Evolutionary conservation across 2,113 vertebrate species (phyloP).

Genomic region (Lepus europaeus): DNA sequence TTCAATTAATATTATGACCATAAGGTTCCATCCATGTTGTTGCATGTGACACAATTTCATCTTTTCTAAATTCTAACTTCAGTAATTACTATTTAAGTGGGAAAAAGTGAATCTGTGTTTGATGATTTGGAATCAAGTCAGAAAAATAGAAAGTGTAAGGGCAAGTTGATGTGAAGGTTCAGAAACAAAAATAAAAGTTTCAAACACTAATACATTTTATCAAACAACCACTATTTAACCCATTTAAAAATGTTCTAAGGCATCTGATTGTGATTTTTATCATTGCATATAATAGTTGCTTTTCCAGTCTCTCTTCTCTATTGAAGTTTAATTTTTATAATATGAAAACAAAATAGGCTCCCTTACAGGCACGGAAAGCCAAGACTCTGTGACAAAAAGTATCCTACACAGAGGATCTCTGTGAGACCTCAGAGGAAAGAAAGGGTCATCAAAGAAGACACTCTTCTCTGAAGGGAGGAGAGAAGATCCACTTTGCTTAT

Average conservation of each 20-base stretch:
- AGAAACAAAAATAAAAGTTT: not conserved
- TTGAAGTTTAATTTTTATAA: not conserved
- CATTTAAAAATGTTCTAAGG: not conserved
- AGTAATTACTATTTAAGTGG: not conserved
- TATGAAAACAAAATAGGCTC: not conserved
- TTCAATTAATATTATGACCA: no score
- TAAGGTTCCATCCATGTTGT: no score
- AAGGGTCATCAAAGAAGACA: no score
- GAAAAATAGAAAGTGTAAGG: not conserved
- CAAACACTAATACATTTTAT: not conserved
- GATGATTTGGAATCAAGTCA: not conserved
- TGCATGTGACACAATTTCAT: no score
- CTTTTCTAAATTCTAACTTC: not conserved
- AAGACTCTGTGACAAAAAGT: no score
- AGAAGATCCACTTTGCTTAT: no score
- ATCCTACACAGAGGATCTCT: no score
- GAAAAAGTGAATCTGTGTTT: not conserved
- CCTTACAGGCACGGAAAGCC: no score
- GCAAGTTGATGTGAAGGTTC: not conserved
- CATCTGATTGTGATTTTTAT: no score
- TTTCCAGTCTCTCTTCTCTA: not conserved
- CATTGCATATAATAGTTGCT: not conserved
- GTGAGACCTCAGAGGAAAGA: no score
- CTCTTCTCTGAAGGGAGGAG: no score
- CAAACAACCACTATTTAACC: not conserved